Evolutionary conservation across 23 tunicate species (phyloP).

Genomic region (Oikopleura vanhoeffeni): DNA sequence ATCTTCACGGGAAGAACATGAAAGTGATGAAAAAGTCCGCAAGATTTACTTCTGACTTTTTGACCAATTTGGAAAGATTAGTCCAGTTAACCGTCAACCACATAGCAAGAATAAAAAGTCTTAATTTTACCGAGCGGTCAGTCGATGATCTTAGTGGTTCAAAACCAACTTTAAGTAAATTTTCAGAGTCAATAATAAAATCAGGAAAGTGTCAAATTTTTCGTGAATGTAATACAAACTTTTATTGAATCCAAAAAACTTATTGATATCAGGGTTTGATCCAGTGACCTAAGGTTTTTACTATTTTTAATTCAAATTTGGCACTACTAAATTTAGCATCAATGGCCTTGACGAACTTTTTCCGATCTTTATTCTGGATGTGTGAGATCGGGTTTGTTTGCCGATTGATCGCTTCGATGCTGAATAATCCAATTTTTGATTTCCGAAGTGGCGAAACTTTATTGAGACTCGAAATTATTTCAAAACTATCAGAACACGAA

Average conservation of each 20-base stretch:
- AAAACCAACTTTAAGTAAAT: too few relatives aligned
- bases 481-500: neutral
- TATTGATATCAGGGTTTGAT: too few relatives aligned
- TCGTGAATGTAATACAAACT: too few relatives aligned
- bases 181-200: too few relatives aligned
- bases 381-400: neutral
- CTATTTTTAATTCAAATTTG: neutral
- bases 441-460: neutral
- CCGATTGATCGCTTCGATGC: neutral
- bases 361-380: neutral
- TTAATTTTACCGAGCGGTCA: neutral
- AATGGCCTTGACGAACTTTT: slow-evolving; percentile 1
- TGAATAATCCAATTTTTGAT: neutral
- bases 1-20: neutral
- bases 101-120: neutral
- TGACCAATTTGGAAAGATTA: neutral
- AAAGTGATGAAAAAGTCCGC: neutral
- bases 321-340: neutral
- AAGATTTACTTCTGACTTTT: neutral
- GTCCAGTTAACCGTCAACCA: neutral
- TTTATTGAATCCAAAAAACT: too few relatives aligned
- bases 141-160: neutral
- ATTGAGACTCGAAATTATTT: neutral
- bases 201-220: too few relatives aligned
- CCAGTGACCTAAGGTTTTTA: neutral